Evolutionary conservation across 2,888 invertebrate species (phyloP), one percentile per base, ranked within the genome.

Genomic region (Sinopyrophorus schimmeli): DNA sequence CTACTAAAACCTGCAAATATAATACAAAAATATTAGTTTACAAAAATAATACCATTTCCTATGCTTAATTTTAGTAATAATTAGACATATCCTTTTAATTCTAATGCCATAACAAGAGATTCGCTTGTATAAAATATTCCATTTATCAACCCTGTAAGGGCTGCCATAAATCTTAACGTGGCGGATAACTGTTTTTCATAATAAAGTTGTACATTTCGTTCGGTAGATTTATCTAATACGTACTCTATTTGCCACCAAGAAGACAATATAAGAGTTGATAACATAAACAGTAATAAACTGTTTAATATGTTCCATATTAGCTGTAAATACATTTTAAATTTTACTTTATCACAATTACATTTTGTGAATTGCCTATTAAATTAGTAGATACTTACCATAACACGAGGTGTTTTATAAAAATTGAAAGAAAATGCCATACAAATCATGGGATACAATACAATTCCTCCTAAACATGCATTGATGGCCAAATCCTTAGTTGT

Each of bases 221-320:
- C 16, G 5, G 12, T 9, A 5, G 20, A 17, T 9, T 24, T n/a
- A 11, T 46, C 38, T 5, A 46, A 7, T 3, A 20, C 11, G 9
- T 30, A 24, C 14, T 46, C 17, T 7, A 24, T 46, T 15, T 39
- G 11, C 46, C 46, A 38, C 46, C 46, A 46, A 5, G 46, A 46
- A n/a, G 37, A 38, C 5, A 46, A 11, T n/a, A 32, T 39, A 3
- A 31, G 23, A 5, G 12, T 12, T 3, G 38, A 24, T 7, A 39
- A 6, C 3, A 39, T 18, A 4, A 38, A 27, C 2, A 46, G 14
- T 4, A 38, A 4, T 5, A 46, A 10, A 7, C 27, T 32, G 5
- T 24, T 38, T 4, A 46, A 6, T 6, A 17, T 9, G 16, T 46
- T 46, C 3, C 21, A 0, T 3, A 20, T 12, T 16, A 31, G 10